phyloP scores from a whole-genome alignment of 2,888 invertebrate species.

The Caenorhabditis japonica region DNA sequence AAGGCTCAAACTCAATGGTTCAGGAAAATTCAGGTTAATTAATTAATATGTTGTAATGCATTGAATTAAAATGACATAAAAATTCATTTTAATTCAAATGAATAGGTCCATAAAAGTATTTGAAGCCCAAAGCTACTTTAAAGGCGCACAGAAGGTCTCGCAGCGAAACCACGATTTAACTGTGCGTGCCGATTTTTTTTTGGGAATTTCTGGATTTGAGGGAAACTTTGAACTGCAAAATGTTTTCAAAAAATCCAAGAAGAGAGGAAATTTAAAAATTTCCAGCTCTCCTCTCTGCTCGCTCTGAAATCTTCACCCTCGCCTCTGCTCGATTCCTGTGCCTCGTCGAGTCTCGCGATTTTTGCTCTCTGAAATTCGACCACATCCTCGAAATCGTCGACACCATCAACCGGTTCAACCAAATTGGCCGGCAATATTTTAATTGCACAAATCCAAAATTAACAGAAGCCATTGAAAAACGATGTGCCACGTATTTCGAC shows the following conservation, averaged over 20 bases:
- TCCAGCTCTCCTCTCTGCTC: conserved; percentile 20
- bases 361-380: conserved; percentile 70
- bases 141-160: no score
- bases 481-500: conserved; percentile 57
- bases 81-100: no score
- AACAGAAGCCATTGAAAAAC: conserved; percentile 60
- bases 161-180: no score
- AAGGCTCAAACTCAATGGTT: no score
- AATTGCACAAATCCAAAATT: conserved; percentile 56
- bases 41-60: no score
- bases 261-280: conserved; percentile 1
- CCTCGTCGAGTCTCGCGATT: conserved; percentile 64
- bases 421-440: conserved; percentile 70
- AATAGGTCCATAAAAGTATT: no score
- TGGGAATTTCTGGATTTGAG: no score
- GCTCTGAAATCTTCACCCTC: conserved; percentile 26
- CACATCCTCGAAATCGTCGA: conserved; percentile 72
- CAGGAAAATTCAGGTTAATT: no score
- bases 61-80: no score
- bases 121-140: no score
- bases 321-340: conserved; percentile 48
- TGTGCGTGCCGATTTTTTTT: no score
- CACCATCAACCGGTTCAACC: conserved; percentile 69
- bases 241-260: not conserved
- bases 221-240: no score